These are phyloP conservation scores for Schizaphis graminum DNA, from an alignment of 2,888 invertebrate species.

Conservation along the genomic window DNA sequence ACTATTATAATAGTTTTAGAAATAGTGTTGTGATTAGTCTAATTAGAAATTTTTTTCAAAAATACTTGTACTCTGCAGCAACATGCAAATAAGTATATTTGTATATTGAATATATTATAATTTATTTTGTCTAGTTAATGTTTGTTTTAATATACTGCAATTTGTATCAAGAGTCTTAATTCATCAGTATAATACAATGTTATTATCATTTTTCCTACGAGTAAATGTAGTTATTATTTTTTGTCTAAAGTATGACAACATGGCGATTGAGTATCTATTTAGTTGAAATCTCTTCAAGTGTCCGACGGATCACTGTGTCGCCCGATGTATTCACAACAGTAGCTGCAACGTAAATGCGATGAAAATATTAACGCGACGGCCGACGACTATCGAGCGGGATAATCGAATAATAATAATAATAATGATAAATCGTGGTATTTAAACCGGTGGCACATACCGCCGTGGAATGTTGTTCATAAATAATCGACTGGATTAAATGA, in stretches of 20 bases:
- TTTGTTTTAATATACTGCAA: neutral
- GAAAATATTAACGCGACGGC: neutral
- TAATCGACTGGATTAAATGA: conserved; percentile 52
- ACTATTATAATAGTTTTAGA: neutral
- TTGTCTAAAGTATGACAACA: too few relatives aligned
- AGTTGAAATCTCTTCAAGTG: neutral
- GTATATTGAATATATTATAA: neutral
- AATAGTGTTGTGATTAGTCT: neutral
- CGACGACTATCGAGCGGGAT: neutral
- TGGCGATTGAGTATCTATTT: neutral
- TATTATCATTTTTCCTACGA: neutral
- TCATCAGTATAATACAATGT: neutral
- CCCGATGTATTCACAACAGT: neutral
- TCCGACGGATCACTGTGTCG: neutral
- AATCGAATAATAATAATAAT: conserved; percentile 33
- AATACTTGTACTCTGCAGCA: neutral
- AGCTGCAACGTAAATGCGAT: neutral
- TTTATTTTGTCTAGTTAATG: neutral
- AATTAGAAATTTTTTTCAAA: neutral
- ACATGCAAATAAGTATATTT: neutral
- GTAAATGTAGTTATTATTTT: too few relatives aligned
- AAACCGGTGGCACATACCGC: conserved; percentile 42
- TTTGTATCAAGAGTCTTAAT: neutral
- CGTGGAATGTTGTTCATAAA: conserved; percentile 49
- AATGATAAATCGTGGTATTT: conserved; percentile 22